phyloP scores from a whole-genome alignment of 2,888 invertebrate genomes.

The Sycophila texana region DNA sequence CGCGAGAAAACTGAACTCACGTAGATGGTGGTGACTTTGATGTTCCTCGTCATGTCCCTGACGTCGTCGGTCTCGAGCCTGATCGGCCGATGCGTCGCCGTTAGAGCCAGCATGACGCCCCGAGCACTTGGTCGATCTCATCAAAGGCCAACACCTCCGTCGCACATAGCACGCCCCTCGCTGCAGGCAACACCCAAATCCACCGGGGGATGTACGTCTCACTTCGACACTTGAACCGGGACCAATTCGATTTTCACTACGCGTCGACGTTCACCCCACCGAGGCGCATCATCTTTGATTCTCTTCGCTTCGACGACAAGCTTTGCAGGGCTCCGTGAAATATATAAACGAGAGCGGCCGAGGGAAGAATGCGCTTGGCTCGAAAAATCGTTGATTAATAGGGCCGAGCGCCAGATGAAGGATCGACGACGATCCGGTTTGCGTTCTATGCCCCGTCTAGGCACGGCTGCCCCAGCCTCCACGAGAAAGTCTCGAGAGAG shows the following conservation, averaged over 20 bases:
- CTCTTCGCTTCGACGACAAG: no score
- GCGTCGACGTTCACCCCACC: no score
- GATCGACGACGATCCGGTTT: constrained; percentile 10
- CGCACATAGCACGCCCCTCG: constrained; percentile 1
- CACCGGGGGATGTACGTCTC: neutral
- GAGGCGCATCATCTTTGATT: no score
- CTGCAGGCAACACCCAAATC: neutral
- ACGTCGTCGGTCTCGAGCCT: constrained; percentile 72
- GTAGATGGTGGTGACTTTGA: constrained; percentile 72
- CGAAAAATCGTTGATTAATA: no score
- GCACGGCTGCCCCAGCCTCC: neutral
- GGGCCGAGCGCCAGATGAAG: no score
- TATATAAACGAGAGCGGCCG: neutral
- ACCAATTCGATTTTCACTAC: no score
- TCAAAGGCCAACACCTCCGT: constrained; percentile 24
- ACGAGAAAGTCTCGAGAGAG: constrained; percentile 32
- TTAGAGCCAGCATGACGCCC: constrained; percentile 68
- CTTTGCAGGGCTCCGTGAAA: no score
- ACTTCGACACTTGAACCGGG: neutral
- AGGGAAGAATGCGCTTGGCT: neutral
- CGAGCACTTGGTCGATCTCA: constrained; percentile 11
- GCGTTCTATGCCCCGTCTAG: neutral
- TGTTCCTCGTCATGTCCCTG: constrained; percentile 73
- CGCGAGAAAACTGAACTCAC: constrained; percentile 65
- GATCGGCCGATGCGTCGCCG: constrained; percentile 70